Base-by-base conservation (phyloP, 92 coral and sea anemone species). In the Actinernus sp. region DNA sequence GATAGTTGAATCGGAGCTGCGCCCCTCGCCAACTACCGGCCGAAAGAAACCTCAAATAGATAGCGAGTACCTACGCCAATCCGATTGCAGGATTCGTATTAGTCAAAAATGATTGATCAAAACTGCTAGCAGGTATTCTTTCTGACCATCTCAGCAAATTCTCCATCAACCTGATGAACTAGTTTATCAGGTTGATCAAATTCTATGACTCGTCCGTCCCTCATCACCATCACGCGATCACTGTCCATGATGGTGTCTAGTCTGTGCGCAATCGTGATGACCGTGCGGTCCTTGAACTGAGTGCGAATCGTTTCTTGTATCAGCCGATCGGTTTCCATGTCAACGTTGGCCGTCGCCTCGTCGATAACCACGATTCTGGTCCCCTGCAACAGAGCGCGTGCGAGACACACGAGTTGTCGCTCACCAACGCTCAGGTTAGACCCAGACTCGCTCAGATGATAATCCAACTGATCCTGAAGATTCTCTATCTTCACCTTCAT, bases 261-360 rank as follows among this genome's bases (percentile, higher is more conserved):
- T 46, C 78, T 55, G 31, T 44, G 44, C 66, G 66, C 78, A 37
- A 70, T 41, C 21, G 66, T 70, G 31, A 70, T 70, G 57, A 70
- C 78, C 58, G 78, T 70, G 31, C 58, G 36, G 39, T 70, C 78
- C 58, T 57, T 57, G 78, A 70, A 57, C 45, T 31, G 66, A 37
- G 52, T 46, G 26, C 31, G 33, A 19, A 70, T 46, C 43, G 58
- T 36, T 44, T 70, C 66, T 27, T 57, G 65, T 23, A 70, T 57
- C 34, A 26, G 51, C 28, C 25, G 31, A 47, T 57, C 50, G 26
- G 58, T 41, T 33, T 30, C 28, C 16, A 27, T 26, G 33, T 70
- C 78, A 32, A 41, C 8, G 28, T 37, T 33, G 19, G 24, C 4
- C 17, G 50, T 53, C n/a, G 58, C 74, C 59, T 66, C 78, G 20